Evolutionary conservation across 2,113 vertebrate genomes (phyloP), one percentile per base, ranked within the genome.

Genomic region (Scatophagus argus): DNA sequence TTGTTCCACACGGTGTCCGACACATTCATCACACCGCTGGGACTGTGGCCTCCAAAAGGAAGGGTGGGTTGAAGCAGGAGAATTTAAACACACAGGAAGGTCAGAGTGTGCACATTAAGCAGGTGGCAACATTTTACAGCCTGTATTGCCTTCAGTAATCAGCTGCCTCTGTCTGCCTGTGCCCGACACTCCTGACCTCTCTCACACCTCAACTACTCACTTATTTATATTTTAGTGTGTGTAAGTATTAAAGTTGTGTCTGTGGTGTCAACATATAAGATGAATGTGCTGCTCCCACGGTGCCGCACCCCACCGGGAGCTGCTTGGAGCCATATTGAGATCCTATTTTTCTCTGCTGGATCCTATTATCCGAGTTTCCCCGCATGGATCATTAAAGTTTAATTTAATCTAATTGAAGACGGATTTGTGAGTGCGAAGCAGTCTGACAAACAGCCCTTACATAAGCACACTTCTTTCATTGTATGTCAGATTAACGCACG

Each of bases 31-130:
- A 70, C 56, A 6, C 23, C 31, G 1, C 0, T 16, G 21, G 56
- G 34, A 65, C 59, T 3, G 59, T 52, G 87, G 74, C 81, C 87
- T 88, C 77, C 65, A 72, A 70, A 55, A n/a, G 5, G 80, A 85
- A 61, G 29, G 49, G 54, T 49, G 25, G 49, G 51, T 1, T 75
- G 38, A 78, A 52, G 38, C 29, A 49, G 36, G 70, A 74, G 65
- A 56, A 46, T 70, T 78, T 74, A 63, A 67, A 56, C 62, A 38
- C 58, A 10, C 23, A 52, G 65, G 61, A 84, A 79, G 47, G 69
- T 70, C 2, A 2, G 51, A 43, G 27, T 13, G 9, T 74, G 27
- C 29, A 74, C 25, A 43, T 46, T 36, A 52, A 38, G 34, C 34
- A 25, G 47, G 56, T 21, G 71, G 51, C 39, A 31, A 44, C 47